A percentile compares a stretch with the other conserved stretches of the same genome.
phyloP scores from a whole-genome alignment of 2,113 vertebrate species.

The Hystrix brachyura region DNA sequence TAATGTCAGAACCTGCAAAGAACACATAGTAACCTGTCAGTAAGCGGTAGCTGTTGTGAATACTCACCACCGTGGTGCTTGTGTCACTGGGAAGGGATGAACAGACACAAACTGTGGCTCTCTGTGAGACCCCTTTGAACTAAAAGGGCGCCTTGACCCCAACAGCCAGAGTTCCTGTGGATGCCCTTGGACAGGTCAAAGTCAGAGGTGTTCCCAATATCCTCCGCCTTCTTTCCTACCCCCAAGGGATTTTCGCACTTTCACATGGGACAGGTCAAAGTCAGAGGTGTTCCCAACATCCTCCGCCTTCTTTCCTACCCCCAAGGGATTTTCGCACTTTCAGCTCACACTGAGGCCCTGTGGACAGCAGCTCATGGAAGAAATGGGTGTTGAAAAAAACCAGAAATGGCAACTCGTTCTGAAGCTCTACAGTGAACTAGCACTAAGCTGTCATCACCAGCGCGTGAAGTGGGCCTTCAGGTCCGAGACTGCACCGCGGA shows the following conservation, averaged over 20 bases:
- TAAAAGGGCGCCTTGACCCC: background rate
- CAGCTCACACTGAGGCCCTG: background rate
- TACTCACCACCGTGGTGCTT: background rate
- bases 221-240: background rate
- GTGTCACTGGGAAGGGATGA: background rate
- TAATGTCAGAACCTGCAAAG: background rate
- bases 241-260: background rate
- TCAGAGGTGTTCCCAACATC: background rate
- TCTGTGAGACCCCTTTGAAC: background rate
- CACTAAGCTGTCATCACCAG: background rate
- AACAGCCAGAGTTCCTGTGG: background rate
- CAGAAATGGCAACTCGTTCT: background rate
- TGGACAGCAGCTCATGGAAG: background rate
- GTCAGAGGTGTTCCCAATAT: background rate
- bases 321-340: background rate
- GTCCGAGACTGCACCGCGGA: fast-evolving
- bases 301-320: background rate
- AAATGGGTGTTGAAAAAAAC: background rate
- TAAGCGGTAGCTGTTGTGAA: background rate
- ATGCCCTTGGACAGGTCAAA: background rate
- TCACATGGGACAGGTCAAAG: background rate
- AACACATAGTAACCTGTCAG: background rate
- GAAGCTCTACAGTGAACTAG: background rate
- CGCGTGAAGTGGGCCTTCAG: background rate
- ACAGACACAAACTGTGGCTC: background rate